Evolutionary conservation across 2,888 invertebrate genomes (phyloP).

Genomic region (Volucella inanis): DNA sequence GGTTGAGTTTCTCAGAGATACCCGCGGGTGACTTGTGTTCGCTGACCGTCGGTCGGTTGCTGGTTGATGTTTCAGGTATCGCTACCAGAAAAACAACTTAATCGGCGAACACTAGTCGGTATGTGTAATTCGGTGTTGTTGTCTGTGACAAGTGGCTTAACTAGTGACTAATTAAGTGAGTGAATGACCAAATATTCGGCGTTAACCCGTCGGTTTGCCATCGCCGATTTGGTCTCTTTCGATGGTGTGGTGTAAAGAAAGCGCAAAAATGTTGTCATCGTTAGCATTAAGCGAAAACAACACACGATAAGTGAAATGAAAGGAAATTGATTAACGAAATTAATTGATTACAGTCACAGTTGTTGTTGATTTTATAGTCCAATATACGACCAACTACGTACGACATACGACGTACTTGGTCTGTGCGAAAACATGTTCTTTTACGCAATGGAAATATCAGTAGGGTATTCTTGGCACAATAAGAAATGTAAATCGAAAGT

Average conservation of each 20-base stretch:
- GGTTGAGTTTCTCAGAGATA: constrained; percentile 40
- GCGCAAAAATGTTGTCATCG: constrained; percentile 11
- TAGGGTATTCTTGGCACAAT: constrained; percentile 28
- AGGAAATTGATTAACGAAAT: constrained; percentile 58
- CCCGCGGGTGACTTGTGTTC: neutral
- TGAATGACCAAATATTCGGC: constrained; percentile 25
- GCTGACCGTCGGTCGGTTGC: constrained; percentile 7
- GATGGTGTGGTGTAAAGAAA: constrained; percentile 29
- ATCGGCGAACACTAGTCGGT: constrained; percentile 16
- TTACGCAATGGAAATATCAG: constrained; percentile 29
- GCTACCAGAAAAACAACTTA: constrained; percentile 47
- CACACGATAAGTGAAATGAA: constrained; percentile 51
- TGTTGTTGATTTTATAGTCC: neutral
- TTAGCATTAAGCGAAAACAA: neutral
- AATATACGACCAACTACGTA: neutral
- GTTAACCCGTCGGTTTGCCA: neutral
- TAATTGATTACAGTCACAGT: neutral
- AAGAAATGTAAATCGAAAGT: constrained; percentile 49
- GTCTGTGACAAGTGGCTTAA: constrained; percentile 17
- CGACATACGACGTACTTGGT: neutral
- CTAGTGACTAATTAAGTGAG: constrained; percentile 2
- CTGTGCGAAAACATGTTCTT: constrained; percentile 26
- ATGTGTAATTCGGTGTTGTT: constrained; percentile 16
- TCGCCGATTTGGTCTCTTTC: neutral
- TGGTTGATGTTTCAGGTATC: constrained; percentile 3